Conservation (phyloP, 1,140 invertebrate genomes). For the Drosophila mauritiana region DNA sequence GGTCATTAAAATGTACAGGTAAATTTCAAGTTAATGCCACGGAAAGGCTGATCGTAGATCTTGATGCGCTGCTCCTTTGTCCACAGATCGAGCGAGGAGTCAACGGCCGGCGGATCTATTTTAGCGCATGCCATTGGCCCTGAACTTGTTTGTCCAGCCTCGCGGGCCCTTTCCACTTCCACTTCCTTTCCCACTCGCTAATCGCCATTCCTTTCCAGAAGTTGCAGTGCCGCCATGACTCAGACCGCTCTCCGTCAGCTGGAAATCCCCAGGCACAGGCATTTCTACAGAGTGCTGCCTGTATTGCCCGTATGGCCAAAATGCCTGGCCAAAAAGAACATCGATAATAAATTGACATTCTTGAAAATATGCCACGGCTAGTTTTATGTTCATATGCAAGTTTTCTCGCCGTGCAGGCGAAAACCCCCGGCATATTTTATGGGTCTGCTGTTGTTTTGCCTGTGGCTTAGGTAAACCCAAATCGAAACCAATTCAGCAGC, state of each 20-base stretch:
- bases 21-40: slow-evolving; percentile 46
- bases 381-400: too few relatives aligned
- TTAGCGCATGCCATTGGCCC: slow-evolving; percentile 60
- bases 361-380: too few relatives aligned
- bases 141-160: slow-evolving; percentile 58
- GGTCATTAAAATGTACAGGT: slow-evolving; percentile 62
- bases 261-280: slow-evolving; percentile 6
- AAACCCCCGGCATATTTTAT: slow-evolving; percentile 3
- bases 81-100: slow-evolving; percentile 18
- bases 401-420: neutral
- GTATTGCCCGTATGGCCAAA: too few relatives aligned
- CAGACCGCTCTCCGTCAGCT: slow-evolving; percentile 1
- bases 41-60: slow-evolving; percentile 34
- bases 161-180: slow-evolving; percentile 8
- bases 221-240: slow-evolving; percentile 16
- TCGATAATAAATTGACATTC: too few relatives aligned
- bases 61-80: slow-evolving; percentile 52
- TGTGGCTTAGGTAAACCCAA: slow-evolving; percentile 3
- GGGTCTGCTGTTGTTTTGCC: neutral
- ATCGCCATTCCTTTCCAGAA: slow-evolving; percentile 5
- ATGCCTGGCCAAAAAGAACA: too few relatives aligned
- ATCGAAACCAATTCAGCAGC: slow-evolving; percentile 13
- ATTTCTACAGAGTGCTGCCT: neutral
- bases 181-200: neutral
- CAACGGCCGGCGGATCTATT: slow-evolving; percentile 60